Percentiles rank a stretch among this genome's conserved stretches.
Evolutionary conservation across 92 coral and sea anemone genomes (phyloP).

Genomic region (Heteractis magnifica): DNA sequence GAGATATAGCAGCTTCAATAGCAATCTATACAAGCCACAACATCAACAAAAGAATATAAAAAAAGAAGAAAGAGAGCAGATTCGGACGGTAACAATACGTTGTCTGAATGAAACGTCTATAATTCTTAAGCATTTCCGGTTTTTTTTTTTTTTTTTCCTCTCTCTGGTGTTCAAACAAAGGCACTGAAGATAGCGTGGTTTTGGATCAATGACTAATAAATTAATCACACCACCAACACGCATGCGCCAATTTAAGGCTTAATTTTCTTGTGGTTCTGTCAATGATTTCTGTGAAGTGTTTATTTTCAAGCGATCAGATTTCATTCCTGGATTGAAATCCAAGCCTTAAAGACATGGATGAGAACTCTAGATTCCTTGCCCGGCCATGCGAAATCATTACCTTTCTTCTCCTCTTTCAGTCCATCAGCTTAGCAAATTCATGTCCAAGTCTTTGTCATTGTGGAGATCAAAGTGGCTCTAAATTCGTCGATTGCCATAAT

Average conservation of each 20-base stretch:
- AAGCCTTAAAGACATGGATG: constrained; percentile 17
- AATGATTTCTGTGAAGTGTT: constrained; percentile 17
- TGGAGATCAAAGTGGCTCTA: constrained; percentile 4
- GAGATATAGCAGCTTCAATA: no score
- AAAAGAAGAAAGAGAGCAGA: neutral
- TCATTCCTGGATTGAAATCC: constrained; percentile 14
- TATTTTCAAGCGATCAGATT: constrained; percentile 29
- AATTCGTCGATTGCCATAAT: constrained; percentile 12
- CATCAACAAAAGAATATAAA: no score
- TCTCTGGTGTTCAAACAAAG: constrained; percentile 8
- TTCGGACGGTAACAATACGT: neutral
- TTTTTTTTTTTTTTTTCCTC: neutral
- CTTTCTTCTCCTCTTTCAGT: neutral
- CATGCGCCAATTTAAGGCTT: constrained; percentile 12
- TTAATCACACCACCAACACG: neutral
- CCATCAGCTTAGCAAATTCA: neutral
- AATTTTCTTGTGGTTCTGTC: constrained; percentile 23
- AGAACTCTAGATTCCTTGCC: constrained; percentile 6
- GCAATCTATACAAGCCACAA: no score
- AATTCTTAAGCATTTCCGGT: constrained; percentile 23
- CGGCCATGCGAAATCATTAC: neutral
- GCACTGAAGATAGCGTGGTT: neutral
- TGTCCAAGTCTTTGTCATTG: constrained; percentile 24
- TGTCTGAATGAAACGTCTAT: neutral
- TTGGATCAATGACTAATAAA: constrained; percentile 19